phyloP scores from a whole-genome alignment of 1,140 invertebrate genomes.

The Drosophila santomea region DNA sequence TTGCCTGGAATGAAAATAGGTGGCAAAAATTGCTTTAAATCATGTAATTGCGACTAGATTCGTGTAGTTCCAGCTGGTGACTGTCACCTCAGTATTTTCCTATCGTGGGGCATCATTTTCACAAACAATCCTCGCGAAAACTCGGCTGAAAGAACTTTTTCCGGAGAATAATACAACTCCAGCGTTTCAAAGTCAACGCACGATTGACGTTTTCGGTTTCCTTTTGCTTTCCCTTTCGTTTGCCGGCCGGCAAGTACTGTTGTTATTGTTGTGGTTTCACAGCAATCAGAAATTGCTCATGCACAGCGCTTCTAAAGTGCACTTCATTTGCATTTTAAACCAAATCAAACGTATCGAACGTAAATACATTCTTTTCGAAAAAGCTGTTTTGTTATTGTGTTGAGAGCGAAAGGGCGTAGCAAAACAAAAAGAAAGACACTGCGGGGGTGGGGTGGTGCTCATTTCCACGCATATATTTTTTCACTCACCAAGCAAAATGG shows the following conservation, averaged over 20 bases:
- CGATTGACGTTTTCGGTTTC: constrained; percentile 33
- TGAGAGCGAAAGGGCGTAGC: constrained; percentile 15
- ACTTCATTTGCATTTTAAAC: neutral
- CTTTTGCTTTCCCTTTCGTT: constrained; percentile 37
- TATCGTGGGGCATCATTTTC: constrained; percentile 64
- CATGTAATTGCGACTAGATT: neutral
- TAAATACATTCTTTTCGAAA: no score
- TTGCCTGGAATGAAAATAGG: constrained; percentile 37
- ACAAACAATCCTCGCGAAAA: neutral
- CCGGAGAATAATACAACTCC: constrained; percentile 4
- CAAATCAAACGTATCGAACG: neutral
- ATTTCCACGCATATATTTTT: neutral
- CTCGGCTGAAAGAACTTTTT: constrained; percentile 5
- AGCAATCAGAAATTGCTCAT: constrained; percentile 1
- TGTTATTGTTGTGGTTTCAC: constrained; percentile 7
- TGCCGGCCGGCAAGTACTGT: constrained; percentile 19
- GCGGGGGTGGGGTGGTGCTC: no score
- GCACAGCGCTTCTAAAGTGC: neutral
- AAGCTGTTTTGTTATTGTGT: constrained; percentile 3
- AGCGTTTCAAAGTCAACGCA: constrained; percentile 35
- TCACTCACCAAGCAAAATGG: constrained; percentile 28
- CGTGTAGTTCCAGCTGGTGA: neutral
- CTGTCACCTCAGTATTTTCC: constrained; percentile 61
- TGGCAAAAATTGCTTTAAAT: neutral
- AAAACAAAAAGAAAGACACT: constrained; percentile 20